Conservation (phyloP, 2,797 vertebrate genomes). For the Alectoris magna region DNA sequence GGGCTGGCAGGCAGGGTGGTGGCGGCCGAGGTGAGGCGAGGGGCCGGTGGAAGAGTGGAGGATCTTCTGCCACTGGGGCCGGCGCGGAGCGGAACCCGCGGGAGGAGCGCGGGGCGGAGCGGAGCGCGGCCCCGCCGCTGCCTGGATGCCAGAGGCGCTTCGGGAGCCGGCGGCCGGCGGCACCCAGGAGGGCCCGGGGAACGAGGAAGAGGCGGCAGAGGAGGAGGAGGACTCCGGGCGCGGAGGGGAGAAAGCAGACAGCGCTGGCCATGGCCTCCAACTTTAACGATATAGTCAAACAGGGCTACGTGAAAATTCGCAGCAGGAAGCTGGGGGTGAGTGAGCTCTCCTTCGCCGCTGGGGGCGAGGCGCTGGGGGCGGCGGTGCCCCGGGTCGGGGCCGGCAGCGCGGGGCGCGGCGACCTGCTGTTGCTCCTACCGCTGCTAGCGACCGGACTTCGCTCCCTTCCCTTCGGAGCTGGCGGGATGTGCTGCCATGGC, state of each 20-base stretch:
- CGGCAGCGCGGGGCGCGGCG: constrained; percentile 18
- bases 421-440: neutral
- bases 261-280: constrained; percentile 93
- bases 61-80: no score
- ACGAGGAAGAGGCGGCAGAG: constrained; percentile 3
- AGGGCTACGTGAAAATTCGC: constrained; percentile 97
- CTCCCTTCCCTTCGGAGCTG: neutral
- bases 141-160: constrained; percentile 70
- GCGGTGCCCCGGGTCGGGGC: neutral
- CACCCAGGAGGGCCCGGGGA: constrained; percentile 9
- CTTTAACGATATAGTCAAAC: constrained; percentile 99
- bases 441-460: neutral
- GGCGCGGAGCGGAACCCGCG: no score
- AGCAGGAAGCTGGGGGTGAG: constrained; percentile 99
- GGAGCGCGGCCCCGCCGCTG: constrained; percentile 68
- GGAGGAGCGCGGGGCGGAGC: neutral
- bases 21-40: neutral
- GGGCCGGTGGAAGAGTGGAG: neutral
- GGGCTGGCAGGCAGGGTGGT: neutral
- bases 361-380: neutral
- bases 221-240: neutral
- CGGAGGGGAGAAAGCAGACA: constrained; percentile 4
- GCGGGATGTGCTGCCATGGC: neutral
- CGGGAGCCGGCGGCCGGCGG: constrained; percentile 5
- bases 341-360: constrained; percentile 29